phyloP scores from a whole-genome alignment of 2,113 vertebrate genomes.

The Prolemur simus region DNA sequence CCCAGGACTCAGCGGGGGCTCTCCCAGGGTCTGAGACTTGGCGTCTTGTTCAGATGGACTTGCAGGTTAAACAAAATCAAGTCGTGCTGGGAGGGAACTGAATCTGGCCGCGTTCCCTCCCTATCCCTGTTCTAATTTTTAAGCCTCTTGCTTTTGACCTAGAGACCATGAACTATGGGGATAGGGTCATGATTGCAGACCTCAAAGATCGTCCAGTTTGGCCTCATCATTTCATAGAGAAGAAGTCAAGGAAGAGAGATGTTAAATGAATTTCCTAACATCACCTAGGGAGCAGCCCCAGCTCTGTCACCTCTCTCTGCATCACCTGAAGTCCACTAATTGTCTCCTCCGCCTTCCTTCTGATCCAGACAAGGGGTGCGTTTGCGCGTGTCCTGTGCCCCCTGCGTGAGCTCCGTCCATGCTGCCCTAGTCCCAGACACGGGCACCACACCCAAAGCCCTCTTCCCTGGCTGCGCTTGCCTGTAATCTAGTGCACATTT shows the following conservation, averaged over 20 bases:
- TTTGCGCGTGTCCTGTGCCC: not conserved
- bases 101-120: not conserved
- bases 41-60: not conserved
- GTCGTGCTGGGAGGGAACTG: not conserved
- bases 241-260: not conserved
- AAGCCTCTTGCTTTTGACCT: not conserved
- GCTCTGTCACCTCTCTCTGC: not conserved
- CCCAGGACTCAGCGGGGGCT: not conserved
- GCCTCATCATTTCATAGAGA: not conserved
- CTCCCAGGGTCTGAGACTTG: not conserved
- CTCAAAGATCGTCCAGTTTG: not conserved
- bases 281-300: not conserved
- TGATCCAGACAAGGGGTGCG: not conserved
- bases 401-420: not conserved
- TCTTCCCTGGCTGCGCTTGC: not conserved
- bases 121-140: not conserved
- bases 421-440: not conserved
- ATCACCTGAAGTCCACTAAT: too few relatives aligned
- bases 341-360: not conserved
- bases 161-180: not conserved
- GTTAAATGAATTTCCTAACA: not conserved
- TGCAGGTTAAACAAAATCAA: not conserved
- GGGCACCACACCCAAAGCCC: not conserved
- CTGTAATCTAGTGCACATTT: not conserved
- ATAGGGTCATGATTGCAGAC: not conserved